Conservation (phyloP, 1,140 invertebrate genomes). For the Helicoverpa armigera region DNA sequence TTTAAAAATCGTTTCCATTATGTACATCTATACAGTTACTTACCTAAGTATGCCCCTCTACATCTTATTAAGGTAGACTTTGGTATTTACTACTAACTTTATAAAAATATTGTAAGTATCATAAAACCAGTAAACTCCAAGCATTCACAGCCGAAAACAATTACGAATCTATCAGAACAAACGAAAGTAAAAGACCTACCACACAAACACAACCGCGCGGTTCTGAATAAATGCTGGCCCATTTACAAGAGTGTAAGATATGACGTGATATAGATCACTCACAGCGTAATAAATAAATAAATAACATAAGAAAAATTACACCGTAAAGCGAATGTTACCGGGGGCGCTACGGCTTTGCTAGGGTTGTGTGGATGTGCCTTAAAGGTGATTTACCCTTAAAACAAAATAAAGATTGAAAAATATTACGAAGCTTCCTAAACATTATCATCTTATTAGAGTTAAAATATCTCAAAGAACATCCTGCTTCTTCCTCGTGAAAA, state of each 20-base stretch:
- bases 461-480: too few relatives aligned
- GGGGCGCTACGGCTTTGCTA: conserved; percentile 71
- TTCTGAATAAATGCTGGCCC: conserved; percentile 78
- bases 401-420: neutral
- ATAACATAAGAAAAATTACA: conserved; percentile 86
- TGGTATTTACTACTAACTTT: too few relatives aligned
- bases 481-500: too few relatives aligned
- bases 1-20: too few relatives aligned
- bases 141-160: neutral
- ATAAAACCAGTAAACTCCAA: neutral
- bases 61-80: too few relatives aligned
- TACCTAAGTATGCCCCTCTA: too few relatives aligned
- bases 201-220: conserved; percentile 32
- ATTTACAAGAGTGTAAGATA: conserved; percentile 86
- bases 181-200: conserved; percentile 40
- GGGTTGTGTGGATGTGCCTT: conserved; percentile 64
- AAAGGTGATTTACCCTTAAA: neutral
- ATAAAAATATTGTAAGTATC: neutral
- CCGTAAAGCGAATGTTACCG: conserved; percentile 85
- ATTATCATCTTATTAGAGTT: too few relatives aligned
- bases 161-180: conserved; percentile 34
- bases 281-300: conserved; percentile 86
- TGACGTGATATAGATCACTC: conserved; percentile 86
- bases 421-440: neutral
- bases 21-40: too few relatives aligned